Percentiles rank a stretch among this genome's conserved stretches.
These are phyloP conservation scores for Ladona fulva DNA, from an alignment of 1,140 invertebrate species.

Conservation along the genomic window DNA sequence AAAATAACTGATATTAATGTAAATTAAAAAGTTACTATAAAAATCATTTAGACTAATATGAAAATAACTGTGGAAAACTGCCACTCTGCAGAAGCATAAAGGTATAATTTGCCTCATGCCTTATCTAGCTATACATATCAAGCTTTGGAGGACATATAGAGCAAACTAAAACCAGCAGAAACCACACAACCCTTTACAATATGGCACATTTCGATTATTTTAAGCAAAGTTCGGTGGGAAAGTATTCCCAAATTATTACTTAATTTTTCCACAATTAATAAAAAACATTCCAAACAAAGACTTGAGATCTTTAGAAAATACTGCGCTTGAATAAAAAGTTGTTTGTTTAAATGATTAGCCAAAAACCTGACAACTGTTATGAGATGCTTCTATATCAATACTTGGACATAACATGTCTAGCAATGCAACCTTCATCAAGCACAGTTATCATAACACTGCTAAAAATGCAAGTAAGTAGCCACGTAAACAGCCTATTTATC, in stretches of 20 bases:
- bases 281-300: constrained; percentile 15
- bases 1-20: background rate
- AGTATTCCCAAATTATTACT: constrained; percentile 10
- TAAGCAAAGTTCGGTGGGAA: constrained; percentile 11
- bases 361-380: background rate
- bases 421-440: constrained; percentile 14
- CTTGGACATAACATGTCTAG: background rate
- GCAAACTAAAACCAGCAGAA: constrained; percentile 14
- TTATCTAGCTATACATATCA: background rate
- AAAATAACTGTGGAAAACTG: background rate
- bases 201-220: constrained; percentile 11
- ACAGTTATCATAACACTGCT: constrained; percentile 11
- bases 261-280: constrained; percentile 11
- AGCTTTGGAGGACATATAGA: background rate
- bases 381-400: background rate
- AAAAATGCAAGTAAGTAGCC: constrained; percentile 16
- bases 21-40: background rate
- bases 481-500: constrained; percentile 3
- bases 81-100: background rate
- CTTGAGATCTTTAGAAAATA: background rate
- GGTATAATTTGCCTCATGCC: background rate
- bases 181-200: constrained; percentile 14
- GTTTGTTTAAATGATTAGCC: background rate
- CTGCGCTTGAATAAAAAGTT: background rate
- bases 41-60: background rate